Base-by-base conservation (phyloP, 2,113 vertebrate species). In the Microtus richardsoni region DNA sequence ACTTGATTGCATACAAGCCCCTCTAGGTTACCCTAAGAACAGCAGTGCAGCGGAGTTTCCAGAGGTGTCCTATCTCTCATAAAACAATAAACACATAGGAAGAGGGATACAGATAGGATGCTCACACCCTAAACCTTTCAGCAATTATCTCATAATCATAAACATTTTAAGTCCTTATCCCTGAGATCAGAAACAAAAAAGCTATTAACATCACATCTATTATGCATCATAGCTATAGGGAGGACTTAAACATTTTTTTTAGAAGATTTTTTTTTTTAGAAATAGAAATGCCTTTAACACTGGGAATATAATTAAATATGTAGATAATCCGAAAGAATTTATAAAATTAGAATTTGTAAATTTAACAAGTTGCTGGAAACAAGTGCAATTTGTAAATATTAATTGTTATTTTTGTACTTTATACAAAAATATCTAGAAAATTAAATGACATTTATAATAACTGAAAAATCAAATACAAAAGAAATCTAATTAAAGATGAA, bases 401-500 rank as follows among this genome's bases (percentile, higher is more conserved):
- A 9, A 82, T 44, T 49, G 49, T 49, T 94, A 9, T 33, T 64
- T 84, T 88, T 36, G 88, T 71, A 77, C 82, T 85, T 28, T 58
- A 71, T 44, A 2, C 22, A 91, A 24, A 91, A 84, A 73, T 22
- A 71, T 49, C 71, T 93, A 93, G 36, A 91, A 91, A 94, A 96
- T 82, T 6, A 64, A 58, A 77, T 89, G 58, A 60, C 33, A 91
- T 70, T 93, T 79, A 91, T 24, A 94, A 71, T 60, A 52, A 47
- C 36, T 33, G 66, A 79, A 92, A 88, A 73, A 36, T 82, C 8
- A 87, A 88, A 91, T 71, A 49, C 9, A 90, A 70, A 94, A 44
- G 47, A 92, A 95, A 74, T 74, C 19, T 78, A 91, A 85, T 85
- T 26, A 95, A 96, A 94, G 30, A 60, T 92, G 8, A 90, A 7